Conservation (phyloP, 2,113 vertebrate genomes). For the Chinchilla lanigera region DNA sequence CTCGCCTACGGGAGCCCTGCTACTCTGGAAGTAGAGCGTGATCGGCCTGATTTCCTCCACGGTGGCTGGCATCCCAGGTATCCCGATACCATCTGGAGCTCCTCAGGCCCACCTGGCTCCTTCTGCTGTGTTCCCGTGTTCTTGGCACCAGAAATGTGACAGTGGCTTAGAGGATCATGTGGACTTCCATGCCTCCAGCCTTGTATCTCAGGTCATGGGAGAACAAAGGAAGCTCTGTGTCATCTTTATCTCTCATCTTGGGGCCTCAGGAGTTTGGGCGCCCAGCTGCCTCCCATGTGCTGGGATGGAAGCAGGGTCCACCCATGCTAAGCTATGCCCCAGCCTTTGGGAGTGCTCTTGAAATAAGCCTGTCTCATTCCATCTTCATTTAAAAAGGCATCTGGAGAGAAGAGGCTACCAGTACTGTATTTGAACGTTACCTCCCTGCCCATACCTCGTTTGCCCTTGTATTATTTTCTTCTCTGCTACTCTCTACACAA, state of each 20-base stretch:
- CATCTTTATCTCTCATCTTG: neutral
- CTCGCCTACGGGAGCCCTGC: neutral
- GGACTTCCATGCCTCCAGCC: neutral
- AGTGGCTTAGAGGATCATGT: neutral
- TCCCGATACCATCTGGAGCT: constrained; percentile 23
- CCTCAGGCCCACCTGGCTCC: neutral
- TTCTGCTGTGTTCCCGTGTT: neutral
- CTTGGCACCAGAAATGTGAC: neutral
- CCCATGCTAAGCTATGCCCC: neutral
- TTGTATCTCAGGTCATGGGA: neutral
- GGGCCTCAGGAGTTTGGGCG: neutral
- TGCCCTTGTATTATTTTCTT: neutral
- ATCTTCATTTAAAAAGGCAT: neutral
- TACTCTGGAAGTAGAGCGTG: neutral
- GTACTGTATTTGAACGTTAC: neutral
- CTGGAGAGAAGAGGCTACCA: neutral
- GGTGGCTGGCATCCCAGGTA: neutral
- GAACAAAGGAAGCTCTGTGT: neutral
- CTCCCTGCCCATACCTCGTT: neutral
- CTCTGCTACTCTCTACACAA: neutral
- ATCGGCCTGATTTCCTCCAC: neutral
- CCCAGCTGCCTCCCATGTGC: neutral
- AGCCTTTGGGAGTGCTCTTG: neutral
- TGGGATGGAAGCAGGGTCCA: neutral
- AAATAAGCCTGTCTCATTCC: neutral